Conservation (phyloP, 2,888 invertebrate genomes). For the Melanostoma scalare region DNA sequence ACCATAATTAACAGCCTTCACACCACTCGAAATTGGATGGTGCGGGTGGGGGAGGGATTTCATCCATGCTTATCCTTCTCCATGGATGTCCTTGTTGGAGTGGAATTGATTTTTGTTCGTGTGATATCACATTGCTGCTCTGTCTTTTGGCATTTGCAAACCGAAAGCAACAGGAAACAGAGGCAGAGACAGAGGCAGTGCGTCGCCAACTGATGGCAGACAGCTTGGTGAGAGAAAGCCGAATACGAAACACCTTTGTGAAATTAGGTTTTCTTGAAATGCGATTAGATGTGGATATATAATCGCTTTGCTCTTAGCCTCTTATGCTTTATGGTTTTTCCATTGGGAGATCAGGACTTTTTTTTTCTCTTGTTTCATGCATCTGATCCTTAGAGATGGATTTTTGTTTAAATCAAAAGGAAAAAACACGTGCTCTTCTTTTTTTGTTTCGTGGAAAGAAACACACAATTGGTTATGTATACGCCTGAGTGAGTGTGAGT, state of each 20-base stretch:
- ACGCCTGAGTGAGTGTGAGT: constrained; percentile 3
- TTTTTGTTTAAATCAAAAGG: background rate
- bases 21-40: background rate
- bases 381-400: background rate
- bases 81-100: constrained; percentile 34
- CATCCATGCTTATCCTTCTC: constrained; percentile 27
- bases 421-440: background rate
- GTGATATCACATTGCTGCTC: background rate
- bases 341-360: background rate
- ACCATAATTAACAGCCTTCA: constrained; percentile 43
- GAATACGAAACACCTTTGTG: constrained; percentile 27
- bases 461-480: constrained; percentile 15
- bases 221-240: background rate
- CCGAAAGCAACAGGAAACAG: constrained; percentile 38
- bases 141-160: constrained; percentile 28
- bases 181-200: constrained; percentile 1
- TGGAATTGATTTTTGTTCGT: constrained; percentile 48
- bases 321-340: constrained; percentile 24
- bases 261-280: constrained; percentile 42
- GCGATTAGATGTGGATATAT: constrained; percentile 56
- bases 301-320: constrained; percentile 53
- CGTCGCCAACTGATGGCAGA: constrained; percentile 6
- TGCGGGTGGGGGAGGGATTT: background rate
- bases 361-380: background rate
- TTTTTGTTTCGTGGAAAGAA: background rate